phyloP scores from a whole-genome alignment of 2,888 invertebrate species.

The Escarpia spicata region DNA sequence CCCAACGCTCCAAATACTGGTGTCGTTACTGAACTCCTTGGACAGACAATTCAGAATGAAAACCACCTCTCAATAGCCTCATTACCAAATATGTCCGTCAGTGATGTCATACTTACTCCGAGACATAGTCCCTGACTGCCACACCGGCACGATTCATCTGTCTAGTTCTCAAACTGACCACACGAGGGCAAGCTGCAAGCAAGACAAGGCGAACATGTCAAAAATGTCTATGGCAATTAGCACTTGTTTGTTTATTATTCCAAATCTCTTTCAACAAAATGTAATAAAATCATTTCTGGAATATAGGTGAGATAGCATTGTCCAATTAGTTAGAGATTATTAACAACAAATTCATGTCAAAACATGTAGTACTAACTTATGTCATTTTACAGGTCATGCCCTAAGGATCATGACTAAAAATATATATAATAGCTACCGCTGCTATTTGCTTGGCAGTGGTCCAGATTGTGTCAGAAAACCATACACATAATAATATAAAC shows the following conservation, averaged over 20 bases:
- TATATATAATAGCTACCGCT: neutral
- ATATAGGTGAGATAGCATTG: neutral
- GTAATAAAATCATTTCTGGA: neutral
- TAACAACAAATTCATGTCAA: neutral
- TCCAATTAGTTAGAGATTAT: neutral
- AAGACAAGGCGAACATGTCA: neutral
- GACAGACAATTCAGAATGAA: no score
- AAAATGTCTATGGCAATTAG: no score
- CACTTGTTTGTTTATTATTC: neutral
- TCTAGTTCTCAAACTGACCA: slow-evolving; percentile 24
- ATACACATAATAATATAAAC: neutral
- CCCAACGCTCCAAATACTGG: no score
- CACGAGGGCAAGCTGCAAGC: slow-evolving; percentile 25
- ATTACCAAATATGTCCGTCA: no score
- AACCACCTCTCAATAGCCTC: no score
- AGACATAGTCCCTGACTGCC: slow-evolving; percentile 56
- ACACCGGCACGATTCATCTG: slow-evolving; percentile 47
- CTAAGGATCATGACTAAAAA: neutral
- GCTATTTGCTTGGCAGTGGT: neutral
- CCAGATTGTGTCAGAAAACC: neutral
- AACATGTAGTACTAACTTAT: neutral
- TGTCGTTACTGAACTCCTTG: no score
- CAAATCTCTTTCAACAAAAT: neutral
- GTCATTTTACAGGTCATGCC: neutral
- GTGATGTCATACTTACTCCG: slow-evolving; percentile 39